Evolutionary conservation across 2,888 invertebrate genomes (phyloP).

Genomic region (Plagodis pulveraria): DNA sequence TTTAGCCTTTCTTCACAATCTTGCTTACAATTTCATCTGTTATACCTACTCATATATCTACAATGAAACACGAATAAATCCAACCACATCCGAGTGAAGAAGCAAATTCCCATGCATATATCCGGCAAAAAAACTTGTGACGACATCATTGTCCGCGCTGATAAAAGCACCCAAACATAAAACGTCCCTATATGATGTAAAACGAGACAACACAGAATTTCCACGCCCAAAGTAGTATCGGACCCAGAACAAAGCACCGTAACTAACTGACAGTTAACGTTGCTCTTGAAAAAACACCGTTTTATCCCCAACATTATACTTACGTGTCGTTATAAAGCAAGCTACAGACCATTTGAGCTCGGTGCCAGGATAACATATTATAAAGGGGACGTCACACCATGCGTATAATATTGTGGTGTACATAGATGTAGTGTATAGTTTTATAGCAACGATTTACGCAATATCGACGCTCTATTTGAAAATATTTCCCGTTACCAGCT

Average conservation of each 20-base stretch:
- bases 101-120: not conserved
- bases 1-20: too few species aligned
- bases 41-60: too few species aligned
- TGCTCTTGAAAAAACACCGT: slow-evolving; percentile 51
- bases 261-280: slow-evolving; percentile 47
- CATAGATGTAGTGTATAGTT: slow-evolving; percentile 6
- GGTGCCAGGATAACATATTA: slow-evolving; percentile 60
- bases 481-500: too few species aligned
- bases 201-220: slow-evolving; percentile 23
- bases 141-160: slow-evolving; percentile 4
- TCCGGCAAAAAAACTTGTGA: slow-evolving; percentile 3
- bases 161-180: slow-evolving; percentile 26
- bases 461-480: not conserved
- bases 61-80: too few species aligned
- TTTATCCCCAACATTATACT: slow-evolving; percentile 49
- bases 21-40: too few species aligned
- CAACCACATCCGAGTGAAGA: too few species aligned
- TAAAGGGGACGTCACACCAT: slow-evolving; percentile 47
- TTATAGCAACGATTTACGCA: slow-evolving; percentile 4
- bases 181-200: slow-evolving; percentile 22
- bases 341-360: slow-evolving; percentile 63
- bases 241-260: slow-evolving; percentile 36
- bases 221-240: slow-evolving; percentile 28
- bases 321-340: slow-evolving; percentile 63
- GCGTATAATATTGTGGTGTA: slow-evolving; percentile 9